phyloP scores from a whole-genome alignment of 2,888 invertebrate species.

The Lycaena phlaeas region DNA sequence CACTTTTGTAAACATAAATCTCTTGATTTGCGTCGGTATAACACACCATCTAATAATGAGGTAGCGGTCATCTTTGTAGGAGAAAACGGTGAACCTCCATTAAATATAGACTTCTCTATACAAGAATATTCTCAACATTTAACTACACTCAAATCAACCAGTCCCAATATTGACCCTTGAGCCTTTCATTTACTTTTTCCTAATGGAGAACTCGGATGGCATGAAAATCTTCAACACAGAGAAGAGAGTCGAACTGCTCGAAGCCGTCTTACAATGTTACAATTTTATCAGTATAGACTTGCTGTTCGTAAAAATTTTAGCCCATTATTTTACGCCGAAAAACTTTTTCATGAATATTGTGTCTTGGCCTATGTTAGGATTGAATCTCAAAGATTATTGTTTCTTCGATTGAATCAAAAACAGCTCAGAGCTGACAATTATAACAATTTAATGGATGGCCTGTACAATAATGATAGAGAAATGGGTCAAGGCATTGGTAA shows the following conservation, averaged over 20 bases:
- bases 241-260: constrained; percentile 6
- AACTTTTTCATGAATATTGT: constrained; percentile 14
- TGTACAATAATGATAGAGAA: constrained; percentile 20
- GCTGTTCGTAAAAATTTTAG: constrained; percentile 3
- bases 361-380: constrained; percentile 19
- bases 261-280: constrained; percentile 8
- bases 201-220: constrained; percentile 4
- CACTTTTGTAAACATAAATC: constrained; percentile 5
- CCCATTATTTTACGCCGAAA: constrained; percentile 4
- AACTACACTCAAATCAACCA: constrained; percentile 7
- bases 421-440: constrained; percentile 20
- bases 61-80: constrained; percentile 1
- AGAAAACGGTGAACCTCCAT: constrained; percentile 2
- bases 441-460: constrained; percentile 25
- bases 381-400: constrained; percentile 18
- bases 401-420: constrained; percentile 18
- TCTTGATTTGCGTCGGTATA: constrained; percentile 6
- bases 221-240: constrained; percentile 4
- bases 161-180: constrained; percentile 6
- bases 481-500: constrained; percentile 22
- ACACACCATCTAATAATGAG: constrained; percentile 6
- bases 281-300: constrained; percentile 5
- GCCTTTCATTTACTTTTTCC: constrained; percentile 2
- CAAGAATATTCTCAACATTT: constrained; percentile 7
- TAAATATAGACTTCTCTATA: not conserved